Evolutionary conservation across 1,140 invertebrate genomes (phyloP), one percentile per base, ranked within the genome.

Genomic region (Aphis gossypii): DNA sequence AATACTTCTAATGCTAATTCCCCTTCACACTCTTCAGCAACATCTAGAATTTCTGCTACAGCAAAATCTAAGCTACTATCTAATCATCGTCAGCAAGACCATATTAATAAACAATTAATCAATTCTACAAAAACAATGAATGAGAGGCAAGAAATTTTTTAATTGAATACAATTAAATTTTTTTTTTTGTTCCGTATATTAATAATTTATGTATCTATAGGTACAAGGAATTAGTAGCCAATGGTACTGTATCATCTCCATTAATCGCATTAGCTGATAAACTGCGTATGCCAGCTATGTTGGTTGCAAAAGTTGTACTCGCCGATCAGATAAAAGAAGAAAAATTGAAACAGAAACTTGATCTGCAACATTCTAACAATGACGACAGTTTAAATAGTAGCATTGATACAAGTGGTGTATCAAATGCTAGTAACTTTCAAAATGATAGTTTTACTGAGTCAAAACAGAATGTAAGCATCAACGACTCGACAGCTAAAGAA

Each of bases 211-310:
- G 1, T 76, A 20, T 76, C 60, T 76, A 76, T 30, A 90, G 89
- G 35, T 90, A 90, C 25, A 90, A 90, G 14, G 56, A 90, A n/a
- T 68, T 90, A 25, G 89, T 38, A n/a, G 56, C 54, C 14, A 89
- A 89, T 44, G 38, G n/a, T 44, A 46, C 89, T 46, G 56, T 44
- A 4, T 44, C 0, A 20, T 54, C 35, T 86, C 92, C 92, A 93
- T 86, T 93, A 18, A n/a, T 84, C 6, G 38, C n/a, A 7, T 56
- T 93, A 35, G 46, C 92, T 20, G 41, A 93, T 54, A 86, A 93
- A 44, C 56, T 93, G 23, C 21, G 48, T n/a, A 93, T 93, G 92
- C 92, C 92, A 3, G 68, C 92, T 21, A 93, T 84, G 92, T 86
- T 93, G 9, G 92, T 93, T 2, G 92, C 92, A 41, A 93, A 93